Conservation (phyloP, 1,140 invertebrate genomes). For the Streblospio benedicti region DNA sequence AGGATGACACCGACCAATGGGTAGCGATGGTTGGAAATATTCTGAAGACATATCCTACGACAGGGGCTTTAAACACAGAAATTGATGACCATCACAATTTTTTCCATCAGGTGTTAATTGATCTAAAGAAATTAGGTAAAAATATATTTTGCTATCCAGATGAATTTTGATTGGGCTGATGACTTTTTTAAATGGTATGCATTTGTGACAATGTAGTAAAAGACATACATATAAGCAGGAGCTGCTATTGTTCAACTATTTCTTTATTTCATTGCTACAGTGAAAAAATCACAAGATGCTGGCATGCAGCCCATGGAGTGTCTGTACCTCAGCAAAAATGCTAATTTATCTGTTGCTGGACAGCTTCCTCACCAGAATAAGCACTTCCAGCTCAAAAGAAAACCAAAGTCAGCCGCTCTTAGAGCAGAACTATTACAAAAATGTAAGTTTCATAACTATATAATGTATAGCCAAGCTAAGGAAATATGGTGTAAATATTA, state of each 20-base stretch:
- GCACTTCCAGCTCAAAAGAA: constrained; percentile 88
- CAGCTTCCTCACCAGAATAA: constrained; percentile 56
- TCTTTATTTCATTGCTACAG: too few species aligned
- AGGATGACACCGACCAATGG: constrained; percentile 83
- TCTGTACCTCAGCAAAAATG: constrained; percentile 89
- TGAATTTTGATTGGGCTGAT: constrained; percentile 8
- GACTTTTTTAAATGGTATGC: constrained; percentile 1
- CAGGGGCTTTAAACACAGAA: constrained; percentile 75
- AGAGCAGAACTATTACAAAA: constrained; percentile 83
- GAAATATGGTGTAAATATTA: too few species aligned
- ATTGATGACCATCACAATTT: constrained; percentile 68
- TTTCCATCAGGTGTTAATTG: constrained; percentile 80
- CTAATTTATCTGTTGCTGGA: constrained; percentile 74
- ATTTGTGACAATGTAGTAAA: too few species aligned
- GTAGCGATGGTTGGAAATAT: constrained; percentile 92
- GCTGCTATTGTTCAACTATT: too few species aligned
- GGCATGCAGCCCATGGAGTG: constrained; percentile 88
- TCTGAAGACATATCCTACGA: constrained; percentile 81
- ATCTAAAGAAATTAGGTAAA: constrained; percentile 68
- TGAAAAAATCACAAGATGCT: constrained; percentile 70
- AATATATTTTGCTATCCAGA: constrained; percentile 10
- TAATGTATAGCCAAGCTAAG: too few species aligned
- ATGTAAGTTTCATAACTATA: constrained; percentile 46
- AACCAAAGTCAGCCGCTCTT: constrained; percentile 86
- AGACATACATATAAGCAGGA: too few species aligned